These are phyloP conservation scores for Lophotriccus pileatus DNA, from an alignment of 2,797 vertebrate species.

Conservation along the genomic window DNA sequence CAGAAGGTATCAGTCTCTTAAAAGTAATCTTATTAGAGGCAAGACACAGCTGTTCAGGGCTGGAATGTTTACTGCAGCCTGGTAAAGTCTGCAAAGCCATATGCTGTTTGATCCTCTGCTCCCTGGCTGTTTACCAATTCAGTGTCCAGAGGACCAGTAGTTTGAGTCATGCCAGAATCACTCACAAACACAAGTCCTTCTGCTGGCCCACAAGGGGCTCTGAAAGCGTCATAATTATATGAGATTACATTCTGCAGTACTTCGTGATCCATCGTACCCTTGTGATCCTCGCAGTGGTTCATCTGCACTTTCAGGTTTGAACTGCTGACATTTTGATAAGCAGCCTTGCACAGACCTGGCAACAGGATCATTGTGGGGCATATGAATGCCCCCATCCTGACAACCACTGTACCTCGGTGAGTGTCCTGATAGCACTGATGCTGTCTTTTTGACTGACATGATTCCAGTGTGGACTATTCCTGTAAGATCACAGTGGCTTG, in stretches of 20 bases:
- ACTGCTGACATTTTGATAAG: neutral
- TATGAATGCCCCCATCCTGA: neutral
- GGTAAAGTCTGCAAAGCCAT: slow-evolving; percentile 45
- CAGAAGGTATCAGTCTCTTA: slow-evolving; percentile 52
- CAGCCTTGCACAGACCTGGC: neutral
- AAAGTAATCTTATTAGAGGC: slow-evolving; percentile 54
- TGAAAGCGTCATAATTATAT: neutral
- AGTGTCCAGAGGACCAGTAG: slow-evolving; percentile 19
- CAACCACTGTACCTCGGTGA: neutral
- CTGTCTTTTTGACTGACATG: neutral
- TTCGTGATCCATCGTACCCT: neutral
- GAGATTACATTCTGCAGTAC: neutral
- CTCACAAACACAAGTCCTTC: slow-evolving; percentile 29
- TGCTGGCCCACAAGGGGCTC: neutral
- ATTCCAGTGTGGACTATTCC: neutral
- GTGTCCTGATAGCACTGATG: neutral
- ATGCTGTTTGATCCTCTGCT: slow-evolving; percentile 49
- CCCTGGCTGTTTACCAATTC: slow-evolving; percentile 46
- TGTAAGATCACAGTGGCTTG: neutral
- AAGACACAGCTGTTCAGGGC: slow-evolving; percentile 46
- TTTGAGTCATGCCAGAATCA: slow-evolving; percentile 30
- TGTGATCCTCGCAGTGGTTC: neutral
- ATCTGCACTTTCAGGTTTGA: neutral
- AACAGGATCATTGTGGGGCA: neutral
- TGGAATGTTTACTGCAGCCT: slow-evolving; percentile 38